Evolutionary conservation across 2,888 invertebrate genomes (phyloP), one percentile per base, ranked within the genome.

Genomic region (Chorisops tibialis): DNA sequence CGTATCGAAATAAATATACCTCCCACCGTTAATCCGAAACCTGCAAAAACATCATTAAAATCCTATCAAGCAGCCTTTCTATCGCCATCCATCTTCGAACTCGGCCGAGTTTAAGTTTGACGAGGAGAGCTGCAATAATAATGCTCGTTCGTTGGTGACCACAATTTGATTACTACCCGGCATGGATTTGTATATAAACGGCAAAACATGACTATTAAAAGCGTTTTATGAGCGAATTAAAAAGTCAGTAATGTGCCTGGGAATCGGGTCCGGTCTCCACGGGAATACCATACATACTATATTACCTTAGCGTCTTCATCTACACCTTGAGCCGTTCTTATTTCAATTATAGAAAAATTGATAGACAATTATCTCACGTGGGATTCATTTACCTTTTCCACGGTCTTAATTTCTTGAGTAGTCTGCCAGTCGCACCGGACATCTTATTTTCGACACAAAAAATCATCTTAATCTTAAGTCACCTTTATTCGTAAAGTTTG

Each of bases 171-270:
- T 45, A 14, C 19, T 14, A n/a, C 45, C 16, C 45, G 18, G 14
- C 30, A 9, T 30, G 30, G 30, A 5, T 9, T 7, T 30, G 30
- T 30, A 19, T 19, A 16, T 9, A 6, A 12, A 45, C 45, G 18
- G 45, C 45, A 7, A 45, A 45, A 45, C n/a, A 50, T n/a, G 30
- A 16, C 18, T 30, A 50, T 50, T 50, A 50, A 50, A 50, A 35
- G n/a, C 49, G 16, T 50, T 50, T 50, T 50, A 50, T 30, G 35
- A 30, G 49, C 49, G 49, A 50, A 50, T 50, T 50, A 50, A 35
- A n/a, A 35, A 50, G 12, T 30, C 49, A 30, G 49, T 50, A 50
- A 50, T 50, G 49, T 50, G 49, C 49, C 49, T 50, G 49, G 49
- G 49, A 50, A 50, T 9, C 30, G 30, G 30, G 30, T 30, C 30